Percentiles rank a stretch among this genome's conserved stretches.
These are phyloP conservation scores for Epinotia ramella DNA, from an alignment of 2,888 invertebrate species.

Conservation along the genomic window DNA sequence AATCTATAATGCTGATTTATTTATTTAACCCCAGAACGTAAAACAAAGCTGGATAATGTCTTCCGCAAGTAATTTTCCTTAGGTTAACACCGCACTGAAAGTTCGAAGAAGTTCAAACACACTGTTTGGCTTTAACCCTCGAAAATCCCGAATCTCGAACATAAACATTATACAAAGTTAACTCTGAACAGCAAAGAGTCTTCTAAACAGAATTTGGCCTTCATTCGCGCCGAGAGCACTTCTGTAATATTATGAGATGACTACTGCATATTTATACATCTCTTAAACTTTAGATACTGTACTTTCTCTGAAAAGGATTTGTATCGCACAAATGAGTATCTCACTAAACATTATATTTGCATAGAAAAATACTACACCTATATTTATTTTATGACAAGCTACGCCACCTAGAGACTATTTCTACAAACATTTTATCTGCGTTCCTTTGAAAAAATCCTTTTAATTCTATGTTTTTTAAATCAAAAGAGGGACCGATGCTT, in stretches of 20 bases:
- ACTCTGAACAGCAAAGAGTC: conserved; percentile 37
- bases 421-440: no score
- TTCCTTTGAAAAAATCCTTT: no score
- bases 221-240: conserved; percentile 23
- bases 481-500: no score
- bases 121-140: conserved; percentile 32
- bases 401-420: not conserved
- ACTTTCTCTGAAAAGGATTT: not conserved
- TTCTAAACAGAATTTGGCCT: conserved; percentile 39
- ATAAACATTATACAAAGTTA: conserved; percentile 40
- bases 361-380: not conserved
- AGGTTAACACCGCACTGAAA: not conserved
- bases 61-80: conserved; percentile 21
- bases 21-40: not conserved
- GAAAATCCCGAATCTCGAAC: conserved; percentile 36
- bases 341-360: not conserved
- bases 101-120: conserved; percentile 25
- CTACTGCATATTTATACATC: conserved; percentile 31
- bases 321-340: not conserved
- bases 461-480: no score
- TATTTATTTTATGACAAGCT: not conserved
- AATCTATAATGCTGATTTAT: not conserved
- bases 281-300: conserved; percentile 11
- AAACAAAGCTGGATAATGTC: conserved; percentile 8
- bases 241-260: conserved; percentile 33